phyloP scores from a whole-genome alignment of 2,888 invertebrate species.

The Neoascia interrupta region DNA sequence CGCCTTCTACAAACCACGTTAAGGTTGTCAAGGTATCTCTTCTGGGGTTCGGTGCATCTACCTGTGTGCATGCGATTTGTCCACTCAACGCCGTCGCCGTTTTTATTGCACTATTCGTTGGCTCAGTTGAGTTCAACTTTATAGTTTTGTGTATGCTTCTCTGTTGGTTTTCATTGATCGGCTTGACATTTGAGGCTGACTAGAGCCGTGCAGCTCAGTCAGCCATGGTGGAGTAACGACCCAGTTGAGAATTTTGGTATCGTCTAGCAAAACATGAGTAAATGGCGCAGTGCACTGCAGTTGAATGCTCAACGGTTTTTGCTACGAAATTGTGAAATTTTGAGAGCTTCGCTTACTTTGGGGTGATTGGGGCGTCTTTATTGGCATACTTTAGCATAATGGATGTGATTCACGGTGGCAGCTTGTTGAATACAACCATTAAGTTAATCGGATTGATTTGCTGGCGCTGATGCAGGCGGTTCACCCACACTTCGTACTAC shows the following conservation, averaged over 20 bases:
- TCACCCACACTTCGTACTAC: no score
- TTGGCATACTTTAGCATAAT: no score
- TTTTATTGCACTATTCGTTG: constrained; percentile 30
- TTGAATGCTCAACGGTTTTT: no score
- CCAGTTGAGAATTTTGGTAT: constrained; percentile 45
- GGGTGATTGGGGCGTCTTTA: no score
- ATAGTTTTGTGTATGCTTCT: constrained; percentile 21
- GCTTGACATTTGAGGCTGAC: constrained; percentile 49
- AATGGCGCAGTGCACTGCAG: background rate
- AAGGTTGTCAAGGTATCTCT: background rate
- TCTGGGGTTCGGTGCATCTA: constrained; percentile 4
- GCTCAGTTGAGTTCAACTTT: constrained; percentile 28
- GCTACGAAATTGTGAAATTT: no score
- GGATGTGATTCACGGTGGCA: no score
- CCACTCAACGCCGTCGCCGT: constrained; percentile 51
- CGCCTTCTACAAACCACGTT: constrained; percentile 2
- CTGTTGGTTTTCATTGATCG: constrained; percentile 11
- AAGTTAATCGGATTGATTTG: no score
- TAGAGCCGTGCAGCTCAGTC: no score
- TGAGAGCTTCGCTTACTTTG: no score
- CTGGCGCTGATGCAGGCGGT: no score
- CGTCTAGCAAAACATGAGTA: background rate
- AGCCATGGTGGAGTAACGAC: constrained; percentile 40
- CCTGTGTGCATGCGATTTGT: constrained; percentile 30
- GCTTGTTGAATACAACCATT: no score